Conservation (phyloP, 30 jellyfish, hydroid and myxozoan species). For the Rhopilema esculentum region DNA sequence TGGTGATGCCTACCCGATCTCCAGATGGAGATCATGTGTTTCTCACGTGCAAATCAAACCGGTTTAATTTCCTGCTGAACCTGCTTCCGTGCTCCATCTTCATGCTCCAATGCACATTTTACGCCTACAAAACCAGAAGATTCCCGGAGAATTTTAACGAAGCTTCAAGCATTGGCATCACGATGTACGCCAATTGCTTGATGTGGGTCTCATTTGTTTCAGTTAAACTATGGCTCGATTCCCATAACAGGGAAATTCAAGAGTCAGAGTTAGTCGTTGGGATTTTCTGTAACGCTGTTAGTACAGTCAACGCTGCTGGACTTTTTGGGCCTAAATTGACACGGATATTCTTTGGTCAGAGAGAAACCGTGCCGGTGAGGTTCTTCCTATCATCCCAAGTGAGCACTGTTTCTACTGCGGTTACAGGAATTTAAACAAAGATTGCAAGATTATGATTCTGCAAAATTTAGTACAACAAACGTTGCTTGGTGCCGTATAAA, state of each 20-base stretch:
- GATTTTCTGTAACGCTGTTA: slow-evolving; percentile 12
- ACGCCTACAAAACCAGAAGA: slow-evolving; percentile 80
- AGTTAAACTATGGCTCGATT: neutral
- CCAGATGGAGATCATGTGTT: slow-evolving; percentile 32
- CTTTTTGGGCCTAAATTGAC: slow-evolving; percentile 30
- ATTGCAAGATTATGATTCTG: too few relatives aligned
- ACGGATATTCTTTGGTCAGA: neutral
- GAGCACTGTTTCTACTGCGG: slow-evolving; percentile 5
- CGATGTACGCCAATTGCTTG: slow-evolving; percentile 77
- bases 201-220: slow-evolving; percentile 66
- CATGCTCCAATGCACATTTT: slow-evolving; percentile 76
- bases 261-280: slow-evolving; percentile 23
- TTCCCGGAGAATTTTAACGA: slow-evolving; percentile 91
- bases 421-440: neutral
- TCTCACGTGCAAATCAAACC: slow-evolving; percentile 46
- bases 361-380: neutral
- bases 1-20: slow-evolving; percentile 17
- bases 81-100: slow-evolving; percentile 55
- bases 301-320: slow-evolving; percentile 12
- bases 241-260: neutral
- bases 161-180: slow-evolving; percentile 78
- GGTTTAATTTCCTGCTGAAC: slow-evolving; percentile 49
- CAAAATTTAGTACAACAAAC: too few relatives aligned
- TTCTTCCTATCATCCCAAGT: slow-evolving; percentile 9
- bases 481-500: too few relatives aligned